Conservation (phyloP, 2,113 vertebrate species). For the Cheilinus undulatus region DNA sequence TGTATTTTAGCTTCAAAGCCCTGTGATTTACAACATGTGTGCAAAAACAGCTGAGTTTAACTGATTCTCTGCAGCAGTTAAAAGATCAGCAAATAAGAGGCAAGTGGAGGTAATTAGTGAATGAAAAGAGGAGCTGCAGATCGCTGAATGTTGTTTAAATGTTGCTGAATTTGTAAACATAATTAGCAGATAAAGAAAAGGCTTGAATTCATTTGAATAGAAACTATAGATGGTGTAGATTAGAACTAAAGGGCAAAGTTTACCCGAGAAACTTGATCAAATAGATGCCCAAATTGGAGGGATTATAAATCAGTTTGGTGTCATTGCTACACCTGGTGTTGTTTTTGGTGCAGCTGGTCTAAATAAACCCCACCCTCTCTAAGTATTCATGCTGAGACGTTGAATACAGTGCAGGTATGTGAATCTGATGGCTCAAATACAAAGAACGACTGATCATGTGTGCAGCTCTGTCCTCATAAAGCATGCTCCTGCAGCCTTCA, state of each 20-base stretch:
- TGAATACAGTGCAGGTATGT: neutral
- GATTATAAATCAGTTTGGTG: too few relatives aligned
- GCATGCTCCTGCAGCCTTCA: neutral
- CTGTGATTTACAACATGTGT: neutral
- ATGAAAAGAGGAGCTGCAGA: neutral
- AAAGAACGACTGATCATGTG: neutral
- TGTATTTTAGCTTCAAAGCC: neutral
- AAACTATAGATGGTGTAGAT: too few relatives aligned
- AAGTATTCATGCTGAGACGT: neutral
- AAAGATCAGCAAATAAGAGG: neutral
- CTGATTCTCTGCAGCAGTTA: neutral
- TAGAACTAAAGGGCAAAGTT: too few relatives aligned
- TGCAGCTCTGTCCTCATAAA: constrained; percentile 7
- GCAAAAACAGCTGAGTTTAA: neutral
- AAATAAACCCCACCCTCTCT: neutral
- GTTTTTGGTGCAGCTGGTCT: neutral
- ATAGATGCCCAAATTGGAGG: too few relatives aligned
- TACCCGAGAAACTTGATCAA: too few relatives aligned
- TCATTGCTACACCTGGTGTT: neutral
- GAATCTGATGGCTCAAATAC: neutral
- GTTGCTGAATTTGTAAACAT: neutral
- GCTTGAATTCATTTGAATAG: neutral
- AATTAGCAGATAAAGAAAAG: neutral
- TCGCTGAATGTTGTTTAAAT: neutral
- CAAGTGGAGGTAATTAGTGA: neutral